These are phyloP conservation scores for Coelopa pilipes DNA, from an alignment of 2,888 invertebrate genomes.

Conservation along the genomic window DNA sequence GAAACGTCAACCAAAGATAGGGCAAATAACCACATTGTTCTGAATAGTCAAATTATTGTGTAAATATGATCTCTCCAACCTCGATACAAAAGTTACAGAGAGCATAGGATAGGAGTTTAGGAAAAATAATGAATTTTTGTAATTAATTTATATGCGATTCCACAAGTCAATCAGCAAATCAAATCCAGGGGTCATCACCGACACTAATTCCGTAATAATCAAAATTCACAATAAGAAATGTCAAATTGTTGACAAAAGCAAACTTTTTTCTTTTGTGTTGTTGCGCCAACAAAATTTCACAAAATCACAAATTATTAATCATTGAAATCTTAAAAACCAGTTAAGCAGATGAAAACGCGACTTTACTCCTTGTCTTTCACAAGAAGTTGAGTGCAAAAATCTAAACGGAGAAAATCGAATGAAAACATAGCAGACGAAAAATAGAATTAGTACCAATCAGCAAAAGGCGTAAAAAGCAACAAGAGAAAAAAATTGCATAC, in stretches of 20 bases:
- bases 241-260: constrained; percentile 2
- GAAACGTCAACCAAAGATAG: too few species aligned
- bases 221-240: too few species aligned
- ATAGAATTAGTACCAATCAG: neutral
- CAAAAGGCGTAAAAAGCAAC: constrained; percentile 28
- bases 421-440: constrained; percentile 25
- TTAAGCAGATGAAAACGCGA: constrained; percentile 13
- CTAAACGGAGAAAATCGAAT: neutral
- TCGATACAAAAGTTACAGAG: too few species aligned
- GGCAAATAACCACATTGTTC: too few species aligned
- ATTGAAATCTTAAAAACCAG: constrained; percentile 31
- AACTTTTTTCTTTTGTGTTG: constrained; percentile 30
- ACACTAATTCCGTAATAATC: too few species aligned
- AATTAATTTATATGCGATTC: too few species aligned
- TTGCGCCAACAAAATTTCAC: constrained; percentile 35
- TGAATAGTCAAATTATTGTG: too few species aligned
- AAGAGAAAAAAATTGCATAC: constrained; percentile 30
- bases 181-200: too few species aligned
- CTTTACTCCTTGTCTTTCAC: constrained; percentile 30
- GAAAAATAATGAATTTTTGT: too few species aligned
- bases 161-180: too few species aligned
- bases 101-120: too few species aligned
- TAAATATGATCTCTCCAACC: too few species aligned
- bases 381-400: constrained; percentile 19
- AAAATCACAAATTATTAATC: constrained; percentile 31